These are phyloP conservation scores for Cyaniris semiargus DNA, from an alignment of 2,888 invertebrate species.

Conservation along the genomic window DNA sequence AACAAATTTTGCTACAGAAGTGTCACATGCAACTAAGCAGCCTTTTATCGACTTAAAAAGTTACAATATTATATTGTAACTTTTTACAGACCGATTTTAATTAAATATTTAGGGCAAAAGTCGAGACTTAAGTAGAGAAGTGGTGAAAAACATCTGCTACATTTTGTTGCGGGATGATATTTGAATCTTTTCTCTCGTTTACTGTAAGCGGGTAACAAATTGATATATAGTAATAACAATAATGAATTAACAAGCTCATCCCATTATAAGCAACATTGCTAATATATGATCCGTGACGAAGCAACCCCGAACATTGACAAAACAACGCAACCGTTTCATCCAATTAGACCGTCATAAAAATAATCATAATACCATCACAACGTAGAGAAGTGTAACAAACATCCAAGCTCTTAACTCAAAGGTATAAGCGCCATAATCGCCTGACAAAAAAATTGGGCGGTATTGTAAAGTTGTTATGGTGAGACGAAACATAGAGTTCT, in stretches of 20 bases:
- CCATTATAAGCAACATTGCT: slow-evolving; percentile 1
- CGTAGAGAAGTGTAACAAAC: slow-evolving; percentile 33
- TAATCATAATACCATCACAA: slow-evolving; percentile 56
- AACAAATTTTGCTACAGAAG: too few species aligned
- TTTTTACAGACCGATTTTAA: too few species aligned
- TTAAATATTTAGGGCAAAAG: too few species aligned
- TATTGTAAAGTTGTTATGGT: slow-evolving; percentile 47
- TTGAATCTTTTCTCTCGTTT: too few species aligned
- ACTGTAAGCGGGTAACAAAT: too few species aligned
- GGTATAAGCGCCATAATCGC: slow-evolving; percentile 43
- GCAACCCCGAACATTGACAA: slow-evolving; percentile 46
- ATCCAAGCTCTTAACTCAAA: slow-evolving; percentile 26
- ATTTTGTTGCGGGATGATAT: too few species aligned
- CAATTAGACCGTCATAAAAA: slow-evolving; percentile 64
- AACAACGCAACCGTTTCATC: slow-evolving; percentile 63
- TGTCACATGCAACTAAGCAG: too few species aligned
- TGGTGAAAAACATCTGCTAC: too few species aligned
- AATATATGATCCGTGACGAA: slow-evolving; percentile 21
- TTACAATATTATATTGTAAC: too few species aligned
- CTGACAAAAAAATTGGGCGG: slow-evolving; percentile 28
- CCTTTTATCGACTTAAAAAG: too few species aligned
- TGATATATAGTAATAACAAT: too few species aligned
- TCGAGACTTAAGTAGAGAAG: too few species aligned
- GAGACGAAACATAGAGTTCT: slow-evolving; percentile 58
- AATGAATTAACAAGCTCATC: background rate